Percentiles rank a stretch among this genome's conserved stretches.
Conservation (phyloP, 2,797 vertebrate genomes). For the Adrianichthys oophorus region DNA sequence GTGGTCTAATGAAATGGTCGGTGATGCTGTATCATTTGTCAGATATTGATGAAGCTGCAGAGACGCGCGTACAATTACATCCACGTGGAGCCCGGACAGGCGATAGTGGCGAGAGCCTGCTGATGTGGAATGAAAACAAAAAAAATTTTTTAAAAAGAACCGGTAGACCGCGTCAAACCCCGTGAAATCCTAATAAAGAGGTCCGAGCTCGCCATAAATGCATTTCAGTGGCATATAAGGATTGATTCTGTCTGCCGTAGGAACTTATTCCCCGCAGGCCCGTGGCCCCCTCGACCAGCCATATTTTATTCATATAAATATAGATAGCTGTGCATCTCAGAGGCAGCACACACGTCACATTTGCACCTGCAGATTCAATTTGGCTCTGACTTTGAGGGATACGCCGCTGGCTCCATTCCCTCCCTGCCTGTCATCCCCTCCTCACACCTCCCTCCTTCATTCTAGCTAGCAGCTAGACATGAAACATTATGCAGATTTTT, state of each 20-base stretch:
- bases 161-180: slow-evolving; percentile 57
- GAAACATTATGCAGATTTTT: slow-evolving; percentile 73
- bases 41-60: slow-evolving; percentile 11
- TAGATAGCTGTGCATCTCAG: slow-evolving; percentile 67
- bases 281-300: slow-evolving; percentile 72
- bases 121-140: slow-evolving; percentile 36
- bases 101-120: no score
- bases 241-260: slow-evolving; percentile 71
- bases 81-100: neutral
- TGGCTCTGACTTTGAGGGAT: slow-evolving; percentile 71
- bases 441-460: slow-evolving; percentile 49
- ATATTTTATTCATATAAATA: slow-evolving; percentile 80
- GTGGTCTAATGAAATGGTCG: slow-evolving; percentile 36
- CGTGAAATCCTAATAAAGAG: slow-evolving; percentile 73
- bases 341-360: slow-evolving; percentile 65
- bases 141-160: neutral
- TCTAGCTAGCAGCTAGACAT: slow-evolving; percentile 65
- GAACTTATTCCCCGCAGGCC: slow-evolving; percentile 65
- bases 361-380: slow-evolving; percentile 80
- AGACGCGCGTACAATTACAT: neutral
- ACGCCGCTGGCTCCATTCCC: slow-evolving; percentile 50
- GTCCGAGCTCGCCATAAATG: slow-evolving; percentile 64
- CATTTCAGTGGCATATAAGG: slow-evolving; percentile 71
- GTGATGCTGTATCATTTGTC: slow-evolving; percentile 20
- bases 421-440: slow-evolving; percentile 13